Evolutionary conservation across 2,797 vertebrate genomes (phyloP).

Genomic region (Dryobates pubescens): DNA sequence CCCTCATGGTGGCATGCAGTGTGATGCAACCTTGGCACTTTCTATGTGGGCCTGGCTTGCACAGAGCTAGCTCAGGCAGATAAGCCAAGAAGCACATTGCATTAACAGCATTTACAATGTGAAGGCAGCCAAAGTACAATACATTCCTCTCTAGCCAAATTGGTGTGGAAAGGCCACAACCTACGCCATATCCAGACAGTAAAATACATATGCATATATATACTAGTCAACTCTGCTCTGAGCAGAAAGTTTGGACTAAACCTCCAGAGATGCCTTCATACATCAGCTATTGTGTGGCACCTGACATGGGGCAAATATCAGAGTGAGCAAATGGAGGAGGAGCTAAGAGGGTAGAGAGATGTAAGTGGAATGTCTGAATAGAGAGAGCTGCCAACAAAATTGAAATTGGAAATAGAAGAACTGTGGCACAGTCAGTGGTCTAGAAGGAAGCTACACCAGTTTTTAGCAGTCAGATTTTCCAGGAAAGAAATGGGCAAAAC

Average conservation of each 20-base stretch:
- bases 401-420: background rate
- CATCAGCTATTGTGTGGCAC: background rate
- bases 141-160: background rate
- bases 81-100: background rate
- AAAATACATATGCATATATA: background rate
- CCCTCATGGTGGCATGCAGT: accelerated
- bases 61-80: background rate
- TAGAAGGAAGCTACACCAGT: background rate
- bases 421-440: background rate
- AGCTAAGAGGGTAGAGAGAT: background rate
- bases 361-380: background rate
- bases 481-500: background rate
- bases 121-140: background rate
- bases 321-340: background rate
- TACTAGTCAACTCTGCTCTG: background rate
- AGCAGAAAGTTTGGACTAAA: background rate
- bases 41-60: background rate
- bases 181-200: background rate
- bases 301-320: background rate
- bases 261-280: background rate
- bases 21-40: background rate
- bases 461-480: background rate
- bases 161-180: background rate
- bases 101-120: background rate
- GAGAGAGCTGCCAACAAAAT: background rate